phyloP scores from a whole-genome alignment of 2,797 vertebrate genomes.

The Tangara arthus region DNA sequence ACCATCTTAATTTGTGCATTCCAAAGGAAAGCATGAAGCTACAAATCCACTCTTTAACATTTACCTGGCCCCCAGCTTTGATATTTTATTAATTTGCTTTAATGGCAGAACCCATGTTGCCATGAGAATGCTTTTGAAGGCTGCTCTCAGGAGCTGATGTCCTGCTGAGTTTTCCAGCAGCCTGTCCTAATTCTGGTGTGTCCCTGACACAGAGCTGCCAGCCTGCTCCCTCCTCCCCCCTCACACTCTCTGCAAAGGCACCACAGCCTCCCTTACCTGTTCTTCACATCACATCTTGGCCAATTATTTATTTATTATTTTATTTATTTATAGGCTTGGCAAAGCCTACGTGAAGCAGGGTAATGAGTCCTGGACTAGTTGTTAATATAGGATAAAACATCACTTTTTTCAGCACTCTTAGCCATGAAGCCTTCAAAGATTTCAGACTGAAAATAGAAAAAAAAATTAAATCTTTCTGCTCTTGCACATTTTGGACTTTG shows the following conservation, averaged over 20 bases:
- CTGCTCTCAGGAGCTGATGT: neutral
- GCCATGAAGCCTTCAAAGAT: neutral
- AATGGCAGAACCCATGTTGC: neutral
- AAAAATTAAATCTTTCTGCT: neutral
- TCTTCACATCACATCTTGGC: neutral
- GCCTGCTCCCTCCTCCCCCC: neutral
- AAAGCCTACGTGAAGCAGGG: neutral
- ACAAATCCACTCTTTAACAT: neutral
- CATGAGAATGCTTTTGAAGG: conserved; percentile 21
- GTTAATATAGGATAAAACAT: neutral
- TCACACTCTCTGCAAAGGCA: neutral
- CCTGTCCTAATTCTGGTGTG: neutral
- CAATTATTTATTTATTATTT: neutral
- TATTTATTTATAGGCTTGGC: neutral
- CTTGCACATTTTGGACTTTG: neutral
- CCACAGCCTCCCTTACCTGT: neutral
- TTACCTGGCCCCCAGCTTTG: neutral
- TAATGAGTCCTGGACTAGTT: neutral
- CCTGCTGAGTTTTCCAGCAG: neutral
- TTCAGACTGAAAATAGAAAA: neutral
- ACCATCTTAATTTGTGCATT: neutral
- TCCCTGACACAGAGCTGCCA: neutral
- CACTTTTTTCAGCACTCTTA: neutral
- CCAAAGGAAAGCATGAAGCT: neutral
- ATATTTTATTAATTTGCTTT: conserved; percentile 35